A percentile compares a stretch with the other conserved stretches of the same genome.
These are phyloP conservation scores for Arge pagana DNA, from an alignment of 2,888 invertebrate species.

Conservation along the genomic window DNA sequence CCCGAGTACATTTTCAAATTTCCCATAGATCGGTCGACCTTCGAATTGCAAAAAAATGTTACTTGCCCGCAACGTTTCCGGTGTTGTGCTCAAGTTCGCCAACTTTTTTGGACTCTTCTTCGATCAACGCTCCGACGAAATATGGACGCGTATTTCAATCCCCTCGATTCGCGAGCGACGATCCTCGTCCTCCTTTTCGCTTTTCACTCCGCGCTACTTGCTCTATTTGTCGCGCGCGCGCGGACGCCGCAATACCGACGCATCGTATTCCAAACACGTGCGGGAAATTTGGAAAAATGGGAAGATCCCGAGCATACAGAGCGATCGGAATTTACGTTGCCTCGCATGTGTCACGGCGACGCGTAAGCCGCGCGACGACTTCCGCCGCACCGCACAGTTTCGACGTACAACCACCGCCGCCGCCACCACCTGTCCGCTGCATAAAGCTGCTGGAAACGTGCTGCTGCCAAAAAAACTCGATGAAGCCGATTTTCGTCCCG, in stretches of 20 bases:
- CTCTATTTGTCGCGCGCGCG: background rate
- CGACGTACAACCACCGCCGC: too few relatives aligned
- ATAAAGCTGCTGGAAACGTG: too few relatives aligned
- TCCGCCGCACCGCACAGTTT: too few relatives aligned
- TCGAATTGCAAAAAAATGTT: too few relatives aligned
- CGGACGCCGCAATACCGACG: constrained; percentile 12
- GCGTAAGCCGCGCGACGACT: background rate
- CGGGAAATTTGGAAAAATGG: constrained; percentile 37
- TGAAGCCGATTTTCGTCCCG: too few relatives aligned
- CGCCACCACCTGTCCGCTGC: too few relatives aligned
- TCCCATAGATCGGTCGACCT: too few relatives aligned
- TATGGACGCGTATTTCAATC: constrained; percentile 37
- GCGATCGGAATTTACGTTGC: constrained; percentile 15
- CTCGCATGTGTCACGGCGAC: background rate
- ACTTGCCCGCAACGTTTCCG: too few relatives aligned
- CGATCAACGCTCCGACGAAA: constrained; percentile 35
- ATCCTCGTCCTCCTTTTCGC: background rate
- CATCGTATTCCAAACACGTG: constrained; percentile 34
- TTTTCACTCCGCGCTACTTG: constrained; percentile 15
- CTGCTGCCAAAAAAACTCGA: too few relatives aligned
- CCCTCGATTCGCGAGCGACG: constrained; percentile 28
- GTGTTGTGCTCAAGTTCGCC: too few relatives aligned
- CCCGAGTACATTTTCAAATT: too few relatives aligned
- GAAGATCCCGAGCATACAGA: constrained; percentile 18
- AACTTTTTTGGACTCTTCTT: constrained; percentile 21